phyloP scores from a whole-genome alignment of 2,888 invertebrate species.

The Trissolcus brochymenae region DNA sequence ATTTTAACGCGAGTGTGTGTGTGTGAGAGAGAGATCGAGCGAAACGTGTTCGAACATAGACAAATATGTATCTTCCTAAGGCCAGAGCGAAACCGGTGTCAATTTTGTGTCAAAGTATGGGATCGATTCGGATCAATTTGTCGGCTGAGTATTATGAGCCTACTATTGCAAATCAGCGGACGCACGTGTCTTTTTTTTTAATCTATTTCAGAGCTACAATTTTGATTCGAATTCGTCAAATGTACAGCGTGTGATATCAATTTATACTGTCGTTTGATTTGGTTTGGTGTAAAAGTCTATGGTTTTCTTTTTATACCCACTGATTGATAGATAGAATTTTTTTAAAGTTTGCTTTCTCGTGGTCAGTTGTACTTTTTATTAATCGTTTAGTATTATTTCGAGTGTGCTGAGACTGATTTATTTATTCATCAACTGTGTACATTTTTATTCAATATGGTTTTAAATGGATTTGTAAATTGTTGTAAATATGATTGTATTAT shows the following conservation, averaged over 20 bases:
- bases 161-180: constrained; percentile 16
- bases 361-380: constrained; percentile 2
- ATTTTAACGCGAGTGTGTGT: constrained; percentile 4
- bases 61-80: constrained; percentile 27
- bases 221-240: constrained; percentile 38
- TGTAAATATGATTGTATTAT: constrained; percentile 19
- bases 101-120: constrained; percentile 5
- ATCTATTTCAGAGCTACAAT: background rate
- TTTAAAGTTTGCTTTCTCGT: background rate
- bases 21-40: too few relatives aligned
- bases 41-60: constrained; percentile 1
- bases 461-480: constrained; percentile 13
- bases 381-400: background rate
- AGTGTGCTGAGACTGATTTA: constrained; percentile 1
- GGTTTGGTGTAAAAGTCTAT: background rate
- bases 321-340: background rate
- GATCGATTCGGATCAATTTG: constrained; percentile 1
- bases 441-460: background rate
- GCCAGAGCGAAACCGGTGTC: constrained; percentile 10
- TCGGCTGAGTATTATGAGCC: constrained; percentile 11
- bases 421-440: background rate
- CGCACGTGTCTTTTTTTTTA: constrained; percentile 19
- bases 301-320: background rate
- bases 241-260: background rate
- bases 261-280: background rate